phyloP scores from a whole-genome alignment of 2,888 invertebrate species.

The Synergus japonicus region DNA sequence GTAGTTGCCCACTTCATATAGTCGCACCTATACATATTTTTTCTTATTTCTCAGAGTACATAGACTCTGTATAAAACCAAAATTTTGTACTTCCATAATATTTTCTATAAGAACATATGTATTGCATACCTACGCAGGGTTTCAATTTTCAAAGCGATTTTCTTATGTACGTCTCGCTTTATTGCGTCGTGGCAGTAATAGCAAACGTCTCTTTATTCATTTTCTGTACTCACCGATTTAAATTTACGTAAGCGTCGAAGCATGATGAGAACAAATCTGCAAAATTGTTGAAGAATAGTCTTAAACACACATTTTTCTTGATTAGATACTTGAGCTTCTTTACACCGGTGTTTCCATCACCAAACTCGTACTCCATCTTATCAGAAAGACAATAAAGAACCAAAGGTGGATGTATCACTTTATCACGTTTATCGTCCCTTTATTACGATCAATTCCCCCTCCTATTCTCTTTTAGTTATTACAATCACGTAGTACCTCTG shows the following conservation, averaged over 20 bases:
- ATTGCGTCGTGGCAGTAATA: conserved; percentile 45
- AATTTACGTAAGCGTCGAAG: conserved; percentile 63
- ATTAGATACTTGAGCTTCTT: conserved; percentile 6
- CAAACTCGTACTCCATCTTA: conserved; percentile 52
- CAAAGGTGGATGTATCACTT: conserved; percentile 30
- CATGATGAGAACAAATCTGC: conserved; percentile 56
- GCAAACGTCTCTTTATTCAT: conserved; percentile 5
- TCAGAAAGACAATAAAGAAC: conserved; percentile 58
- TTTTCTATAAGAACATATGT: conserved; percentile 11
- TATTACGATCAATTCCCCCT: conserved; percentile 34
- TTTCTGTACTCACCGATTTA: conserved; percentile 63
- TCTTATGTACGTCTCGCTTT: background rate
- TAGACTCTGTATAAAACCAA: background rate
- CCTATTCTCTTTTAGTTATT: background rate
- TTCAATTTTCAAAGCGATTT: background rate
- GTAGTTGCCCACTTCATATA: conserved; percentile 8
- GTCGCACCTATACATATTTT: conserved; percentile 25
- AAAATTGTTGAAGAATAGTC: conserved; percentile 9
- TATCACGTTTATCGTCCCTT: conserved; percentile 24
- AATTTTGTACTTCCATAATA: conserved; percentile 10
- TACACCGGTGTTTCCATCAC: background rate
- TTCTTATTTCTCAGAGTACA: conserved; percentile 26
- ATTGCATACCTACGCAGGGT: conserved; percentile 13
- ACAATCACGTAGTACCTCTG: background rate
- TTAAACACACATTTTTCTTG: background rate